These are phyloP conservation scores for Anoura caudifer DNA, from an alignment of 2,113 vertebrate genomes.

Conservation along the genomic window DNA sequence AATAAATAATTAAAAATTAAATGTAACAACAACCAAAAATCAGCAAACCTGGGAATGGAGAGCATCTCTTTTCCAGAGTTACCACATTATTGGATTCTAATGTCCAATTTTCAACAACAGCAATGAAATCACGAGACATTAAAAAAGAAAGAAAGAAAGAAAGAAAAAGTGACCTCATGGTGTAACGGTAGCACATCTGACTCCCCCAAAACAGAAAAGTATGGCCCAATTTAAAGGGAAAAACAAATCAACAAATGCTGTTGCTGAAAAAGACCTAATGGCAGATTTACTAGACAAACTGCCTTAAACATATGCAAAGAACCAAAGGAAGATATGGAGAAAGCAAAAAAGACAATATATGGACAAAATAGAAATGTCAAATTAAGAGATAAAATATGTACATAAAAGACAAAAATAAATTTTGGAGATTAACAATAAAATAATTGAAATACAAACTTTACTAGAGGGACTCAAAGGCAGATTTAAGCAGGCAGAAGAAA, in stretches of 20 bases:
- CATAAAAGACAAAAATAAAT: not conserved
- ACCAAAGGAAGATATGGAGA: not conserved
- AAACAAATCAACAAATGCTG: not conserved
- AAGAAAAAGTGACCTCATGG: no score
- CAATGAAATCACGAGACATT: not conserved
- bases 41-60: not conserved
- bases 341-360: not conserved
- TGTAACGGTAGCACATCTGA: no score
- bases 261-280: not conserved
- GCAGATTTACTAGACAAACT: not conserved
- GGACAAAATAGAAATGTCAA: not conserved
- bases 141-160: not conserved
- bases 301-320: not conserved
- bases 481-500: no score
- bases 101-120: not conserved
- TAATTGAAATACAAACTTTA: no score
- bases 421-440: not conserved
- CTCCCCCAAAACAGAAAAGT: not conserved
- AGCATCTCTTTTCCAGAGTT: not conserved
- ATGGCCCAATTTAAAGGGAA: not conserved
- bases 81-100: not conserved
- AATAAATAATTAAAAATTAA: not conserved
- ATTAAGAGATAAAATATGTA: not conserved
- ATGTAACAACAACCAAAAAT: not conserved
- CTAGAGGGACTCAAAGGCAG: no score